Evolutionary conservation across 2,888 invertebrate genomes (phyloP), one percentile per base, ranked within the genome.

Genomic region (Ophraella communa): DNA sequence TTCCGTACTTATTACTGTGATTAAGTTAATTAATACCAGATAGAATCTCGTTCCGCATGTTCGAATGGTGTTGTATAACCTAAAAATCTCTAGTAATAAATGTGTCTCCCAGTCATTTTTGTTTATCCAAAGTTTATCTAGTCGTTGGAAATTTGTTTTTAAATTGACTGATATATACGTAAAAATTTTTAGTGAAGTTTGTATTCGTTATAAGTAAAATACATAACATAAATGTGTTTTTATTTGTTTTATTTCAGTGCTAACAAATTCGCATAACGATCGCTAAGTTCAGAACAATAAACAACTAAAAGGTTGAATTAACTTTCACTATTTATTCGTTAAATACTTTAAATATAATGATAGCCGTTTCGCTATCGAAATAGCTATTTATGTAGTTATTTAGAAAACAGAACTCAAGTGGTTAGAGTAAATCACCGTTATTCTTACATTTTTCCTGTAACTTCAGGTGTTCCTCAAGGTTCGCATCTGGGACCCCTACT

Each of bases 1-100:
- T 66, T 56, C 51, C 56, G 30, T 62, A 47, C 62, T 51, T 56
- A 44, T 64, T 66, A 53, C 62, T 62, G 61, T 66, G 66, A 66
- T 66, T 61, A 52, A 52, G 33, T 10, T 45, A n/a, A 45, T 45
- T 45, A 21, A 21, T 11, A 14, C 45, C n/a, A 45, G 11, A 4
- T 20, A 23, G 17, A 47, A 23, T 47, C n/a, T 47, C 1, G 20
- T 21, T 47, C 23, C n/a, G 23, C 42, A 14, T 47, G 21, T 47
- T 21, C 21, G 2, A 47, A 23, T 23, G 17, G 21, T 14, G 4
- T 14, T 47, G 11, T 47, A 23, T 47, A 23, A 23, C 5, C n/a
- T 11, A 14, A 21, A 47, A 47, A 23, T 47, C 47, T 47, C 42
- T 30, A 30, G 30, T 10, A 30, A 30, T 30, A 10, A 30, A 2